These are phyloP conservation scores for Cantharis rufa DNA, from an alignment of 2,888 invertebrate genomes.

Conservation along the genomic window DNA sequence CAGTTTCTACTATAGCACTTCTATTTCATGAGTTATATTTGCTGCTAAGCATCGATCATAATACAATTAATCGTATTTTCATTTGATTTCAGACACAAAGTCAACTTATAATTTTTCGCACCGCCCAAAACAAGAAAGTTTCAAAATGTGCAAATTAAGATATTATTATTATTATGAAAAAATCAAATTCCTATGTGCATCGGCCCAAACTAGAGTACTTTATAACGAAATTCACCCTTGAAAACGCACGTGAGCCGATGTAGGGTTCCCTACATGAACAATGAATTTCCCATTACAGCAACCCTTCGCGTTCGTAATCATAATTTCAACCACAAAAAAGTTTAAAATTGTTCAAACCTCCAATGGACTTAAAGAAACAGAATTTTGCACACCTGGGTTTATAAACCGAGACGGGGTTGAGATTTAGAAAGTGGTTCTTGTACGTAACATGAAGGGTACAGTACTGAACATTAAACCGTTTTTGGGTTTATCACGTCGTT, in stretches of 20 bases:
- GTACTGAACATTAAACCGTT: constrained; percentile 28
- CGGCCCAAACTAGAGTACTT: constrained; percentile 18
- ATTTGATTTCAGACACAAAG: neutral
- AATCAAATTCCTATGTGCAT: constrained; percentile 20
- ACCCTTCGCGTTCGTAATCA: constrained; percentile 26
- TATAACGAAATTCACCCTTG: constrained; percentile 38
- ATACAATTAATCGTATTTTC: neutral
- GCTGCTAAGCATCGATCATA: constrained; percentile 11
- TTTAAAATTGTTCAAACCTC: constrained; percentile 5
- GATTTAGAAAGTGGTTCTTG: constrained; percentile 36
- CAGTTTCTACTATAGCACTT: constrained; percentile 10
- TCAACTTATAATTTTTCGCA: neutral
- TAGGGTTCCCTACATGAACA: constrained; percentile 34
- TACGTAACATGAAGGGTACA: constrained; percentile 29
- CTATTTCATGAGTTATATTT: constrained; percentile 23
- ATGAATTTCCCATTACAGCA: constrained; percentile 36
- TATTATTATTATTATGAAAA: neutral
- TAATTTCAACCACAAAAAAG: constrained; percentile 8
- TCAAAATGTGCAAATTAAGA: too few species aligned
- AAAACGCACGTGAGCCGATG: constrained; percentile 39
- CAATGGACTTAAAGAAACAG: constrained; percentile 27
- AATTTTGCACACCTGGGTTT: constrained; percentile 41
- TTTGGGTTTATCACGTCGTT: neutral
- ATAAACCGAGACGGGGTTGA: constrained; percentile 36
- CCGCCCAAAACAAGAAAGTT: neutral